Evolutionary conservation across 2,113 vertebrate species (phyloP), one percentile per base, ranked within the genome.

Genomic region (Eurypyga helias): DNA sequence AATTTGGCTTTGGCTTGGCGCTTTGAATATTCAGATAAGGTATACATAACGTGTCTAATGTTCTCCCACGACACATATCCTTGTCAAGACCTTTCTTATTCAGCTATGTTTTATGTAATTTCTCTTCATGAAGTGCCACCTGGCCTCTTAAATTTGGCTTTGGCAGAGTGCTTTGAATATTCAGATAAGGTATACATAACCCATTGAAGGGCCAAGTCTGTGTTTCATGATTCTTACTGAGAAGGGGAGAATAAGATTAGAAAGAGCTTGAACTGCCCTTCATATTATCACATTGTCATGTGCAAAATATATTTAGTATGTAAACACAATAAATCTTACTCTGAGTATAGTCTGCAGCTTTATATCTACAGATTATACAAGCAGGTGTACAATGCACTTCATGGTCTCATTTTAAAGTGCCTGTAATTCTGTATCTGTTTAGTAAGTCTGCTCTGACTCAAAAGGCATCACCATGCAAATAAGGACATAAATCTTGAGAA

Each of bases 1-100:
- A 83, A 90, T 93, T 66, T 67, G 67, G 13, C 90, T 84, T 93
- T 97, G 73, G 20, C 69, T 91, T 60, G 89, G 17, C 93, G 61
- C n/a, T 93, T 94, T 72, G 73, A 95, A 87, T 97, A 89, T 90
- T 96, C 91, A 88, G 73, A 89, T 67, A 85, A 91, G 54, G 36
- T 89, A 48, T 87, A 52, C 12, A 10, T 86, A 87, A 89, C 46
- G n/a, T n/a, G n/a, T n/a, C n/a, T n/a, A n/a, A n/a, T n/a, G n/a
- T n/a, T n/a, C n/a, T n/a, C n/a, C n/a, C n/a, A n/a, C n/a, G 64
- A 67, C 38, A 86, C 28, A 52, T 43, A 83, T 18, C 15, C 33
- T 81, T 93, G 49, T 87, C 67, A 91, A 94, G 88, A 79, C 9
- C 14, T 77, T 95, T 76, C 70, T 90, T 58, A 81, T 78, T 84